Conservation (phyloP, 1,140 invertebrate genomes). For the Rhynchophorus ferrugineus region DNA sequence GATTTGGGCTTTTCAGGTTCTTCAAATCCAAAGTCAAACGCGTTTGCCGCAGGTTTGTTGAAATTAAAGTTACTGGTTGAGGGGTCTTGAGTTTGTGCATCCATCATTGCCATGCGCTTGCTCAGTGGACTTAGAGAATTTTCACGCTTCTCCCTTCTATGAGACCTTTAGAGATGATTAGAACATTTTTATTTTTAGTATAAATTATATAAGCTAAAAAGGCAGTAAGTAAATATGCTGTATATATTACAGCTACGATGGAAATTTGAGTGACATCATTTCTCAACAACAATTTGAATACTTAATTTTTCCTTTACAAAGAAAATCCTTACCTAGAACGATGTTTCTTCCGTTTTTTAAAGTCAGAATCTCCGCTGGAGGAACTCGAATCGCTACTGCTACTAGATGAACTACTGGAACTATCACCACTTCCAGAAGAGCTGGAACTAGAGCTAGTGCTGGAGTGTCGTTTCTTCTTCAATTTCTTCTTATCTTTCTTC, state of each 20-base stretch:
- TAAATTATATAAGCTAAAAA: no score
- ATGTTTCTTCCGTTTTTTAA: slow-evolving; percentile 54
- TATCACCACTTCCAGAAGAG: slow-evolving; percentile 52
- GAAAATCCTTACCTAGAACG: slow-evolving; percentile 41
- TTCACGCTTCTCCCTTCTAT: slow-evolving; percentile 53
- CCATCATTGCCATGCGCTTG: slow-evolving; percentile 66
- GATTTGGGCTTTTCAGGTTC: slow-evolving; percentile 37
- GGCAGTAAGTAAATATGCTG: background rate
- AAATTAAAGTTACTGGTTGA: slow-evolving; percentile 42
- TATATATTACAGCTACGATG: background rate
- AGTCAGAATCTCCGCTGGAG: slow-evolving; percentile 53
- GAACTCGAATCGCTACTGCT: slow-evolving; percentile 52
- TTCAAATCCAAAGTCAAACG: slow-evolving; percentile 38
- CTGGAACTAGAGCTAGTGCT: slow-evolving; percentile 49
- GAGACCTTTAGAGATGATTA: slow-evolving; percentile 6
- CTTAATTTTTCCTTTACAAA: no score
- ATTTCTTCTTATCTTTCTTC: slow-evolving; percentile 60
- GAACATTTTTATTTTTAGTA: background rate
- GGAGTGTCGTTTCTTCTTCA: slow-evolving; percentile 60
- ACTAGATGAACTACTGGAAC: slow-evolving; percentile 44
- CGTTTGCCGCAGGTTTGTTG: slow-evolving; percentile 32
- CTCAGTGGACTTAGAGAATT: slow-evolving; percentile 69
- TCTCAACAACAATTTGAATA: background rate
- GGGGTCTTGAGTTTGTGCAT: slow-evolving; percentile 43
- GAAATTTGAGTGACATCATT: background rate